phyloP scores from a whole-genome alignment of 2,888 invertebrate species.

The Beris morrisii region DNA sequence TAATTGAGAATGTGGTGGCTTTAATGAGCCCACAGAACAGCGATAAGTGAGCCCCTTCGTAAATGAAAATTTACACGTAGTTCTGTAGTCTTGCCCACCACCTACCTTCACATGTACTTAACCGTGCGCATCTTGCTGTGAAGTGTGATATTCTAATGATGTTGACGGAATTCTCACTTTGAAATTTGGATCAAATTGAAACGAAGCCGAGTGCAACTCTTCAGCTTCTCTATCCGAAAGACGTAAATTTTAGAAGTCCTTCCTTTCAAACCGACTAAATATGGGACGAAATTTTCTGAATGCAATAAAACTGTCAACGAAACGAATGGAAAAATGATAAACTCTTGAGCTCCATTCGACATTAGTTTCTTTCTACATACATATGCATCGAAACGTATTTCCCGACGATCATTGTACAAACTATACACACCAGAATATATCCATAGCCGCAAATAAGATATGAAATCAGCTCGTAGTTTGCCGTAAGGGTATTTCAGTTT shows the following conservation, averaged over 20 bases:
- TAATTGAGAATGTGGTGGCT: conserved; percentile 25
- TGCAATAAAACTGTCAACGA: conserved; percentile 31
- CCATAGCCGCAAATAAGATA: no score
- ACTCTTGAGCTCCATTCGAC: conserved; percentile 1
- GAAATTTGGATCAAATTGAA: not conserved
- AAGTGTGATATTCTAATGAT: not conserved
- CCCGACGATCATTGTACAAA: no score
- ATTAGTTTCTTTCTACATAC: no score
- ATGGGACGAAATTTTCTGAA: conserved; percentile 18
- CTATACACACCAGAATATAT: no score
- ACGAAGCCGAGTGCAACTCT: not conserved
- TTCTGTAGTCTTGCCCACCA: not conserved
- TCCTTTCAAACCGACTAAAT: not conserved
- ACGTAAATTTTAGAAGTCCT: conserved; percentile 10
- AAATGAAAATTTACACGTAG: not conserved
- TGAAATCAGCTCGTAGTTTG: not conserved
- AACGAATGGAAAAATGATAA: conserved; percentile 34
- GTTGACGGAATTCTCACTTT: not conserved
- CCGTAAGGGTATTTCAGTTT: not conserved
- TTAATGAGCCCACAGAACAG: conserved; percentile 31
- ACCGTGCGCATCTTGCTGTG: not conserved
- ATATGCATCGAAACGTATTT: no score
- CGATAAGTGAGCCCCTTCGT: conserved; percentile 20
- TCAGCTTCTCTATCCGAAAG: not conserved
- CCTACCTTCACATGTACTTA: not conserved